Conservation (phyloP, 2,113 vertebrate genomes). For the Eulemur rufifrons region DNA sequence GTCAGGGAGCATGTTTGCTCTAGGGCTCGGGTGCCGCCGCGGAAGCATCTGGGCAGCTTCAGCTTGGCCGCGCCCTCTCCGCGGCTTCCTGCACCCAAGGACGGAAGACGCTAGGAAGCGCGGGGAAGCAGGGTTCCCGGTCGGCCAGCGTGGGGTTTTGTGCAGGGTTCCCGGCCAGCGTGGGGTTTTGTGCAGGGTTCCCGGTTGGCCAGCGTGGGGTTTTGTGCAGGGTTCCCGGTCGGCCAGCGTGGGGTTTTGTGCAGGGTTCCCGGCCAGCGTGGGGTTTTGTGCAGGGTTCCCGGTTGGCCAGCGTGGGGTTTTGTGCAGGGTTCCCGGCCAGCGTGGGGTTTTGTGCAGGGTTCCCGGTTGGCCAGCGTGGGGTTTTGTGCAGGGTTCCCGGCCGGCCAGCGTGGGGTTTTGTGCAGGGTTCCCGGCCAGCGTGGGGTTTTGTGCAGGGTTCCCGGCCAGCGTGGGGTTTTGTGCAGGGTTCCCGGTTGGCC, state of each 20-base stretch:
- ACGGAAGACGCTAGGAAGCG: background rate
- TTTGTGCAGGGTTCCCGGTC: too few species aligned
- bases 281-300: background rate
- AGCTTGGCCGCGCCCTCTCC: rapidly evolving
- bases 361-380: too few species aligned
- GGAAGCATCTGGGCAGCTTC: background rate
- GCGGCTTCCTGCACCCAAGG: background rate
- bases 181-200: too few species aligned
- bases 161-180: too few species aligned
- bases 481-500: background rate
- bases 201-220: background rate
- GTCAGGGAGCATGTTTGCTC: rapidly evolving
- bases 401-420: background rate
- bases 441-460: background rate
- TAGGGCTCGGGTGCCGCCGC: rapidly evolving
- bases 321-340: too few species aligned
- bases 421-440: background rate
- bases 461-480: too few species aligned
- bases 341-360: too few species aligned
- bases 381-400: conserved; percentile 4
- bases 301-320: background rate
- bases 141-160: background rate
- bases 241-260: background rate
- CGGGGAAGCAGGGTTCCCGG: background rate
- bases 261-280: too few species aligned